These are phyloP conservation scores for Glossophaga mutica DNA, from an alignment of 2,797 vertebrate genomes.

Conservation along the genomic window DNA sequence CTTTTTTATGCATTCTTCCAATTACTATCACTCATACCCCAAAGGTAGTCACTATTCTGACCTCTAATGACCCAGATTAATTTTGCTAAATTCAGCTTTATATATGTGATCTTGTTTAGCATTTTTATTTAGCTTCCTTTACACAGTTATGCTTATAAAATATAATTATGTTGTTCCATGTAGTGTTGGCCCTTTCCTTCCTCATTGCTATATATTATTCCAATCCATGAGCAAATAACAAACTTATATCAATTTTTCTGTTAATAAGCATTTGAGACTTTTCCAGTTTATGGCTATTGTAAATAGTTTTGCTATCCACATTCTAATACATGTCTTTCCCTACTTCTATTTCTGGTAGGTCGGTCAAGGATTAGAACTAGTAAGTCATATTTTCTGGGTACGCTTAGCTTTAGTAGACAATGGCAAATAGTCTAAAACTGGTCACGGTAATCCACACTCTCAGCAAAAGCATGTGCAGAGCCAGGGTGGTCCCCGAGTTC, in stretches of 20 bases:
- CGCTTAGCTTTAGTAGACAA: not conserved
- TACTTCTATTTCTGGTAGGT: not conserved
- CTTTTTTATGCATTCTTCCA: not conserved
- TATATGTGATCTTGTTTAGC: not conserved
- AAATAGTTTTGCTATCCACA: not conserved
- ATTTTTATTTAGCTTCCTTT: not conserved
- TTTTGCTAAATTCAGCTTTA: not conserved
- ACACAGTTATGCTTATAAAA: not conserved
- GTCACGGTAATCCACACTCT: not conserved
- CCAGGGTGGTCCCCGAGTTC: fast-evolving
- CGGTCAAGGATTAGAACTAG: not conserved
- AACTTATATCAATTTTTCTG: not conserved
- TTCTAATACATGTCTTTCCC: not conserved
- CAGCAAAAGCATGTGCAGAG: not conserved
- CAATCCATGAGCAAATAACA: not conserved
- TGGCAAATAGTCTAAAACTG: not conserved
- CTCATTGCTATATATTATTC: not conserved
- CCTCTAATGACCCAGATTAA: not conserved
- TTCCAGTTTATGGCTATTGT: not conserved
- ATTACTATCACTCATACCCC: not conserved
- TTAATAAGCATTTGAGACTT: not conserved
- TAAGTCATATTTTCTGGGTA: not conserved
- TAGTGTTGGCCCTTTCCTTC: not conserved
- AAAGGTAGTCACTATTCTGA: not conserved
- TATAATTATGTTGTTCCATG: not conserved